phyloP scores from a whole-genome alignment of 2,797 vertebrate species.

The Dendrocincla fuliginosa region DNA sequence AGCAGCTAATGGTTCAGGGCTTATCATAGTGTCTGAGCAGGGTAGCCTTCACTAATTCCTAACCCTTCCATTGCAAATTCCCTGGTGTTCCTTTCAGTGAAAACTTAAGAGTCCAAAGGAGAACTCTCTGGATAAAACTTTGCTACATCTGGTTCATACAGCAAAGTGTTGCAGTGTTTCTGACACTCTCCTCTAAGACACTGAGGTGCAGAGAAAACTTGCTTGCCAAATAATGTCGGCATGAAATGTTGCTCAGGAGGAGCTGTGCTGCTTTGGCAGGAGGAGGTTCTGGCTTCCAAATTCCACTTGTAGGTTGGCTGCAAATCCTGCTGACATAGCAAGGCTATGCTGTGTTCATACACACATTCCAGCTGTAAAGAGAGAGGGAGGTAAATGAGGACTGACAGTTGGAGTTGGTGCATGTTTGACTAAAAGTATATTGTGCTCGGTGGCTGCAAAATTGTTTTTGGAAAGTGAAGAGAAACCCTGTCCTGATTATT shows the following conservation, averaged over 20 bases:
- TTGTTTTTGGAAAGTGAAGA: neutral
- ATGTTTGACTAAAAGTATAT: slow-evolving; percentile 22
- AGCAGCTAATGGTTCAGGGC: neutral
- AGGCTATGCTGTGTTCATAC: neutral
- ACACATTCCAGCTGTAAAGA: slow-evolving; percentile 36
- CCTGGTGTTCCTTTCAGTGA: neutral
- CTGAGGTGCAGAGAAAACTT: neutral
- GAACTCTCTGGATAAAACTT: neutral
- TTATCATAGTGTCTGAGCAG: neutral
- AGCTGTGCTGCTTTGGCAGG: slow-evolving; percentile 32
- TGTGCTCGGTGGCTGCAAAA: neutral
- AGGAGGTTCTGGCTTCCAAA: slow-evolving; percentile 57
- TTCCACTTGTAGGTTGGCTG: slow-evolving; percentile 47
- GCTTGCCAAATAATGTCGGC: neutral
- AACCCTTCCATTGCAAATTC: neutral
- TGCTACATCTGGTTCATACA: neutral
- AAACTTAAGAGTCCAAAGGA: neutral
- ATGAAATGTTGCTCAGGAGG: neutral
- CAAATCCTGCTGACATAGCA: slow-evolving; percentile 54
- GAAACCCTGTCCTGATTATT: neutral
- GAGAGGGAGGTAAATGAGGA: slow-evolving; percentile 53
- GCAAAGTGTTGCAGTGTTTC: neutral
- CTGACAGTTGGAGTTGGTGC: slow-evolving; percentile 51
- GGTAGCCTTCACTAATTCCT: neutral
- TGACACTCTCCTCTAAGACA: neutral